Base-by-base conservation (phyloP, 2,797 vertebrate species). In the Sciurus vulgaris region DNA sequence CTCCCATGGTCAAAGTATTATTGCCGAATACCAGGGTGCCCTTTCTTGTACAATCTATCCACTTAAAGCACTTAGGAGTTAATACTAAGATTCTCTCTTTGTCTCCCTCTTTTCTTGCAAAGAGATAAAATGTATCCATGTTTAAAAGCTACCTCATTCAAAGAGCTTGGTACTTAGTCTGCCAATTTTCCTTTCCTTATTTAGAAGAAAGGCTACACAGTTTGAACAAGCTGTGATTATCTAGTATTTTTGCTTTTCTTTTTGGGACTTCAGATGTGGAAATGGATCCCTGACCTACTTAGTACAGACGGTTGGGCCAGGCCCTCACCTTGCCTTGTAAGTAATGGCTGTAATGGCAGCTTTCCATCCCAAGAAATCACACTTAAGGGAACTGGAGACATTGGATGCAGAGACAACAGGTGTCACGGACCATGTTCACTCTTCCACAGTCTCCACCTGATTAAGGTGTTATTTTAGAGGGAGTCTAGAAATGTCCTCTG, bases 151-250 rank as follows among this genome's bases (percentile, higher is more conserved):
- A 69, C 30, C 26, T 92, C 20, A 79, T 79, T 74, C n/a, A 83
- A 96, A 81, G 38, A 88, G 28, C 38, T 47, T 38, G 65, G 56
- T 18, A n/a, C n/a, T 72, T 82, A 87, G 11, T 10, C 56, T 73
- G 74, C 61, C 86, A 87, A 8, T 82, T 96, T 93, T 84, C 38
- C 47, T 77, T 94, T 85, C 56, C 38, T 13, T 69, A 47, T 56
- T 49, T 88, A 63, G 84, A 82, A 70, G 47, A 96, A 94, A 93
- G 63, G 9, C 76, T 41, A 28, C 33, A 7, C 1, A 82, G 15
- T 41, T 72, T 86, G 49, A 88, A 83, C 20, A 90, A 89, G 15
- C 38, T 44, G 44, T 78, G 51, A 73, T 86, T 90, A 93, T 47
- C 20, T 54, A 78, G 26, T 22, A 7, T 91, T 38, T 87, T 49